A percentile compares a stretch with the other conserved stretches of the same genome.
These are phyloP conservation scores for Aphaenogaster floridana DNA, from an alignment of 1,140 invertebrate species.

Conservation along the genomic window DNA sequence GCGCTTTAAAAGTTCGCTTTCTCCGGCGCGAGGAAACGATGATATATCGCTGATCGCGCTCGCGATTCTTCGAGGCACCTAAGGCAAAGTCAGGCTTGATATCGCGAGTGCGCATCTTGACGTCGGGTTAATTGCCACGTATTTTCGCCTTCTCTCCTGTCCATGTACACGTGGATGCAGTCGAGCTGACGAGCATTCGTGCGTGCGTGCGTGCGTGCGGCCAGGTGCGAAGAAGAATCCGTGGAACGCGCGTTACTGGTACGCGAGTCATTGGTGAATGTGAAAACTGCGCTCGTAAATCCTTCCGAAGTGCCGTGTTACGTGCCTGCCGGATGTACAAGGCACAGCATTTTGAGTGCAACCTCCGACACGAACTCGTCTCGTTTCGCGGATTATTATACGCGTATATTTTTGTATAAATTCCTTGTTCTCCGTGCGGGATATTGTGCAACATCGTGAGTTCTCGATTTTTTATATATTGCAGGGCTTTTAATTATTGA, in stretches of 20 bases:
- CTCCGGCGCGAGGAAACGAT: slow-evolving; percentile 43
- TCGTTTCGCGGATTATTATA: not conserved
- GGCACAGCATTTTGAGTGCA: slow-evolving; percentile 2
- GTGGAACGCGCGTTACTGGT: slow-evolving; percentile 56
- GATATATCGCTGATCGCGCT: slow-evolving; percentile 36
- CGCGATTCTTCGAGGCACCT: slow-evolving; percentile 14
- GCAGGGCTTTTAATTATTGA: not conserved
- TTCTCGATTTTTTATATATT: not conserved
- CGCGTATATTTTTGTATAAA: not conserved
- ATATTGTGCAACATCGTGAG: not conserved
- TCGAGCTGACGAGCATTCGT: not conserved
- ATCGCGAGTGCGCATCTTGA: slow-evolving; percentile 43
- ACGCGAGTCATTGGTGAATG: slow-evolving; percentile 59
- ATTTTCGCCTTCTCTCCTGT: slow-evolving; percentile 28
- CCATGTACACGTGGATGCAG: not conserved
- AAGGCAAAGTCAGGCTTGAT: slow-evolving; percentile 9
- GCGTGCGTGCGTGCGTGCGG: slow-evolving; percentile 7
- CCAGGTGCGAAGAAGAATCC: slow-evolving; percentile 34
- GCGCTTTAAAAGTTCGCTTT: slow-evolving; percentile 55
- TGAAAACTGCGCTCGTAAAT: slow-evolving; percentile 77
- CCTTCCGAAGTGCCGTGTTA: slow-evolving; percentile 65
- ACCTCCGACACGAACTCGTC: not conserved
- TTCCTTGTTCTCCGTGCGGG: not conserved
- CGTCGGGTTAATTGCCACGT: slow-evolving; percentile 28
- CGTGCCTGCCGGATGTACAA: slow-evolving; percentile 28